Base-by-base conservation (phyloP, 2,888 invertebrate species). In the Melanophora roralis region DNA sequence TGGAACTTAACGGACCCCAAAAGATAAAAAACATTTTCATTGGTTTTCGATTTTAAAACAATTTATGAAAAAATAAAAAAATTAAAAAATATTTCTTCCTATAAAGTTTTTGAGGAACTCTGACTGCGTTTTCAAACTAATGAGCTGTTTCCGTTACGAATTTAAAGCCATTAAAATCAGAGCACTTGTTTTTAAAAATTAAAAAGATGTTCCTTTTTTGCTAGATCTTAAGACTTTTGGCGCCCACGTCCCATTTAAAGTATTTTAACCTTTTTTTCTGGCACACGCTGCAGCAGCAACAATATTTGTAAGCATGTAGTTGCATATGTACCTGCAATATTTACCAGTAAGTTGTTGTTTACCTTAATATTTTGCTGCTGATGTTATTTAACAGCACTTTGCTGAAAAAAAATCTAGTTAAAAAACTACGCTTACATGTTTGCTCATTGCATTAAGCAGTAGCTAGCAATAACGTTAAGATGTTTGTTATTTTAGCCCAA, bases 191-290 rank as follows among this genome's bases (percentile, higher is more conserved):
- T 6, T 43, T 7, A 43, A 19, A 47, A 21, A 8, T 21, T 11
- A 19, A 19, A 47, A 21, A 8, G 19, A 19, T 47, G n/a, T n/a
- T n/a, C n/a, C n/a, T 21, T 11, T 47, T 19, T 23, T 23, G 49
- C 49, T 27, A 49, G n/a, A 49, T 49, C 49, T 49, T 12, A 23
- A 49, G 49, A 84, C 84, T 83, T 83, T 69, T 81, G 85, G 83
- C 84, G 83, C 85, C 86, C 87, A 85, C 86, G 86, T 86, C 86
- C 86, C 83, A 86, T 84, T 85, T 86, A 78, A 82, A 77, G 87
- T 86, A 85, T 85, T 82, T 87, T 86, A 85, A 85, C 86, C 87
- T 73, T 84, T 73, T 71, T 49, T 57, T 71, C 19, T 36, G 57
- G 45, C 53, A 43, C 64, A 53, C 59, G 51, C 36, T 38, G 23